These are phyloP conservation scores for Monodelphis domestica DNA, from an alignment of 2,797 vertebrate species.

Conservation along the genomic window DNA sequence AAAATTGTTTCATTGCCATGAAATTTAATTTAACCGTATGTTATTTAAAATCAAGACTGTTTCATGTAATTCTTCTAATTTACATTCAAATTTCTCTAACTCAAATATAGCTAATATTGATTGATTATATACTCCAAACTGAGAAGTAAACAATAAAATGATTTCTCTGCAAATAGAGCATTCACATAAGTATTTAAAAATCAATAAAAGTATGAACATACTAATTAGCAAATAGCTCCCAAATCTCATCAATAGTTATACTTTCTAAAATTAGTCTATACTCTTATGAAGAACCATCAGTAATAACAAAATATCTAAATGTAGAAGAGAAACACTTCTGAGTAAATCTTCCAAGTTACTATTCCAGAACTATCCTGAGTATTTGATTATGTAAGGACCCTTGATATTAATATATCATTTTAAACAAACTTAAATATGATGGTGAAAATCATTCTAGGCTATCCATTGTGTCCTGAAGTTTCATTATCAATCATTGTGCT, in stretches of 20 bases:
- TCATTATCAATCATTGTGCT: conserved; percentile 78
- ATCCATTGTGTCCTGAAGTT: conserved; percentile 71
- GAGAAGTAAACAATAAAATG: conserved; percentile 3
- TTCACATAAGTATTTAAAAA: not conserved
- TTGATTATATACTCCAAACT: conserved; percentile 4
- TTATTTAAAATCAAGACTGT: not conserved
- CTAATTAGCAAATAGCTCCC: not conserved
- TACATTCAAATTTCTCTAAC: not conserved
- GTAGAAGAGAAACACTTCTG: not conserved
- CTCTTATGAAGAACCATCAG: not conserved
- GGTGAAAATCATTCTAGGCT: conserved; percentile 70
- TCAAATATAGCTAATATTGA: conserved; percentile 9
- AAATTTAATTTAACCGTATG: not conserved
- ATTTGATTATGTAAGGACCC: conserved; percentile 60
- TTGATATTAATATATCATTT: conserved; percentile 61
- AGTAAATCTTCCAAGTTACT: conserved; percentile 48
- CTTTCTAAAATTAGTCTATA: not conserved
- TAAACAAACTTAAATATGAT: conserved; percentile 71
- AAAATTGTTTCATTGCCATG: not conserved
- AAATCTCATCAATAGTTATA: conserved; percentile 12
- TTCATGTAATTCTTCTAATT: not conserved
- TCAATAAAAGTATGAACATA: not conserved
- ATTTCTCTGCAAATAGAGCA: not conserved
- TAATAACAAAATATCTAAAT: not conserved
- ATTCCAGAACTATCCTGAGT: not conserved